These are phyloP conservation scores for Zoroaster sp. DNA, from an alignment of 53 echinoderm and acorn worm species.

Conservation along the genomic window DNA sequence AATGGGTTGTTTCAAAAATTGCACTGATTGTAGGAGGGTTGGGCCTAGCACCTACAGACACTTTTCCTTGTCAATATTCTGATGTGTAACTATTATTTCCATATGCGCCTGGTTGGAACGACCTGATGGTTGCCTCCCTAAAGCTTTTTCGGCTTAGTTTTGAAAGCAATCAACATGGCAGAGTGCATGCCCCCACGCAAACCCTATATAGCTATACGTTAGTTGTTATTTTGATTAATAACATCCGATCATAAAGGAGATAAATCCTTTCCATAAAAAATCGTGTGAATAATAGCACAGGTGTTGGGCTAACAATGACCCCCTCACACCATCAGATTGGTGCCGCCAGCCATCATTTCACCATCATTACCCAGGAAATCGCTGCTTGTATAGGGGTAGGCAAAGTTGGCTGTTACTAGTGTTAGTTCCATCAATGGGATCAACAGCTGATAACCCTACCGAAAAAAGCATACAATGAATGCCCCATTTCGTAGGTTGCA, in stretches of 20 bases:
- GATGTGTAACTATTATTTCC: too few relatives aligned
- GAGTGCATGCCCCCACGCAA: too few relatives aligned
- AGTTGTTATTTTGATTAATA: background rate
- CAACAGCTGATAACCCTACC: background rate
- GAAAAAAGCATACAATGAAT: background rate
- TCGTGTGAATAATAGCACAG: background rate
- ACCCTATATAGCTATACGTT: too few relatives aligned
- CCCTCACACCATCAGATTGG: background rate
- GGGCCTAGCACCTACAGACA: too few relatives aligned
- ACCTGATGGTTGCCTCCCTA: too few relatives aligned
- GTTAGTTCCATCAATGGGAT: background rate
- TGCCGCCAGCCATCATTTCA: background rate
- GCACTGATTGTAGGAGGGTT: too few relatives aligned
- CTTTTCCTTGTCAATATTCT: too few relatives aligned
- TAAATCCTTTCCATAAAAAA: background rate
- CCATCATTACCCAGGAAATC: background rate
- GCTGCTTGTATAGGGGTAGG: background rate
- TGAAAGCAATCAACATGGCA: too few relatives aligned
- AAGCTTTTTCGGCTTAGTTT: too few relatives aligned
- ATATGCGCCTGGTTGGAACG: too few relatives aligned
- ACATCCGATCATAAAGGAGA: background rate
- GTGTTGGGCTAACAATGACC: background rate
- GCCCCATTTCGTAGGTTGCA: background rate
- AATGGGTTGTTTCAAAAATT: too few relatives aligned
- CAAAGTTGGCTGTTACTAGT: background rate